These are phyloP conservation scores for Melanostoma scalare DNA, from an alignment of 2,888 invertebrate species.

Conservation along the genomic window DNA sequence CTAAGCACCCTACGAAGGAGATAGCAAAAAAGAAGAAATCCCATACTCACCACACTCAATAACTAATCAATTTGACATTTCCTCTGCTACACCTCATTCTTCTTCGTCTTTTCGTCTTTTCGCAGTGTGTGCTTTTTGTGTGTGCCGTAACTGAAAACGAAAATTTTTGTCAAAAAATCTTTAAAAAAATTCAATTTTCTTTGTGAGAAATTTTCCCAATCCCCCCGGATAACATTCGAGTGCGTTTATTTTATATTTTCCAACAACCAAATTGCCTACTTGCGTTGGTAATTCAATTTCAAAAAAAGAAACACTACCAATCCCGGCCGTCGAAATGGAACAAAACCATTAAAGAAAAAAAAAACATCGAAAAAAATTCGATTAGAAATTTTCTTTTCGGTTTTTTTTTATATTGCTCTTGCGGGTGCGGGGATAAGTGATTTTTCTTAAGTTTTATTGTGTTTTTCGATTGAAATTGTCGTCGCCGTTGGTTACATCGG, in stretches of 20 bases:
- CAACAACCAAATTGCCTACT: background rate
- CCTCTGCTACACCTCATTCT: slow-evolving; percentile 47
- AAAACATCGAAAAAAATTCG: slow-evolving; percentile 48
- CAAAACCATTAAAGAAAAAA: slow-evolving; percentile 62
- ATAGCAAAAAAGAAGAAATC: background rate
- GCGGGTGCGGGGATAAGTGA: slow-evolving; percentile 34
- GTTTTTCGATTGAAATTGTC: slow-evolving; percentile 49
- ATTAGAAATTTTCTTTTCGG: slow-evolving; percentile 53
- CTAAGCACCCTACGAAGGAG: slow-evolving; percentile 5
- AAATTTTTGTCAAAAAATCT: slow-evolving; percentile 31
- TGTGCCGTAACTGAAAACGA: slow-evolving; percentile 63
- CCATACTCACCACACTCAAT: slow-evolving; percentile 49
- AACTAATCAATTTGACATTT: slow-evolving; percentile 68
- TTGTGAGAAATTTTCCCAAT: slow-evolving; percentile 50
- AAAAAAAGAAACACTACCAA: slow-evolving; percentile 37
- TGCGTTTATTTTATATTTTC: slow-evolving; percentile 18
- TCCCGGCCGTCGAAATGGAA: slow-evolving; percentile 68
- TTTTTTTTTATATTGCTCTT: slow-evolving; percentile 43
- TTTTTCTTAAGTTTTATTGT: slow-evolving; percentile 45
- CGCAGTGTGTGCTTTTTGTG: slow-evolving; percentile 66
- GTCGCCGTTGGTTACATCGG: slow-evolving; percentile 63
- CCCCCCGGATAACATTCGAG: slow-evolving; percentile 31
- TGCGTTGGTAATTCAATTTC: slow-evolving; percentile 27
- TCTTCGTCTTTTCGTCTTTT: slow-evolving; percentile 65
- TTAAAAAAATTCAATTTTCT: slow-evolving; percentile 48